Conservation (phyloP, 2,888 invertebrate genomes). For the Nomada ruficornis region DNA sequence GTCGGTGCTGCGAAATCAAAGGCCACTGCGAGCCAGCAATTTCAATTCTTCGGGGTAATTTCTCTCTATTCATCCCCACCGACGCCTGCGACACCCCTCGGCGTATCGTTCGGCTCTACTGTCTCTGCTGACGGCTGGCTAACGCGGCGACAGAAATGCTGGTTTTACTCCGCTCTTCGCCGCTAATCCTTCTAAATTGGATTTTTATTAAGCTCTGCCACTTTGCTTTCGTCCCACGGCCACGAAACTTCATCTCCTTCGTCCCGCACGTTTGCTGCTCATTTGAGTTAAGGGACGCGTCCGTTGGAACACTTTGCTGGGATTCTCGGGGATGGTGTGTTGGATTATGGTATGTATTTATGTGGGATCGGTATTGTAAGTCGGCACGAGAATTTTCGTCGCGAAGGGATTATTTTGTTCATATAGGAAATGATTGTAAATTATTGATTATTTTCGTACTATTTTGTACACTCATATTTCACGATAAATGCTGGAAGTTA, state of each 20-base stretch:
- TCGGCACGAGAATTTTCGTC: no score
- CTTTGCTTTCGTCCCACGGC: slow-evolving; percentile 7
- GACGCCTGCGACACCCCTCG: slow-evolving; percentile 26
- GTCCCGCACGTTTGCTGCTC: not conserved
- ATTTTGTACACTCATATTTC: no score
- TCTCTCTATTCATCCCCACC: slow-evolving; percentile 62
- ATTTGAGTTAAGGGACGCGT: not conserved
- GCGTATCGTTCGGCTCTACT: not conserved
- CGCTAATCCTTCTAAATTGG: slow-evolving; percentile 58
- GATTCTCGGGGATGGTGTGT: not conserved
- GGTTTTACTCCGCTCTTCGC: slow-evolving; percentile 6
- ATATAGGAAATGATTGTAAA: no score
- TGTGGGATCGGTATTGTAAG: no score
- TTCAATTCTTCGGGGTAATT: slow-evolving; percentile 70
- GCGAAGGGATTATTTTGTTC: no score
- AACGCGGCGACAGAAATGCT: slow-evolving; percentile 1
- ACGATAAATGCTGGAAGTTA: no score
- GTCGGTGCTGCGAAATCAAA: slow-evolving; percentile 62
- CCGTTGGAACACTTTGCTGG: not conserved
- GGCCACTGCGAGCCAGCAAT: slow-evolving; percentile 54
- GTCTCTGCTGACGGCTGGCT: slow-evolving; percentile 30
- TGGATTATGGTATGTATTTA: no score
- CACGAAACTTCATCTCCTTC: slow-evolving; percentile 2
- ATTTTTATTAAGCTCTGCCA: slow-evolving; percentile 66
- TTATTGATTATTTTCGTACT: no score